phyloP scores from a whole-genome alignment of 1,140 invertebrate species.

The Geopemphigus sp. region DNA sequence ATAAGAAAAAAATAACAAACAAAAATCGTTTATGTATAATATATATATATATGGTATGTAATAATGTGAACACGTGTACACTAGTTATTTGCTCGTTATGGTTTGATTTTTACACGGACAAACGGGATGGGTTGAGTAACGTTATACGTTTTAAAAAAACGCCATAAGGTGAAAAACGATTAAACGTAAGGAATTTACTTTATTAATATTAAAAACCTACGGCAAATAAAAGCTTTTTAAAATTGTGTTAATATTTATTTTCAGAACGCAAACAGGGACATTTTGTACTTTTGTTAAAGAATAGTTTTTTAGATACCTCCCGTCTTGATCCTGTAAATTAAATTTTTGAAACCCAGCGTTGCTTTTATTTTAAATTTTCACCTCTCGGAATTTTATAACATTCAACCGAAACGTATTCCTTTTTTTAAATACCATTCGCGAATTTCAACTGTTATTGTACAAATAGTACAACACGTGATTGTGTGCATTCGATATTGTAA shows the following conservation, averaged over 20 bases:
- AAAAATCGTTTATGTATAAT: too few relatives aligned
- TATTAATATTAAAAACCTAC: not conserved
- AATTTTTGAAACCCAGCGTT: not conserved
- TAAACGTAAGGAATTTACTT: not conserved
- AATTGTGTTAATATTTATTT: not conserved
- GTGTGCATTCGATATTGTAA: conserved; percentile 6
- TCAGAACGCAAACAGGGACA: not conserved
- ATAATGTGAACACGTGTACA: not conserved
- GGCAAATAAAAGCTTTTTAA: not conserved
- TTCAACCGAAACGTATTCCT: not conserved
- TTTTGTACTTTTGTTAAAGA: not conserved
- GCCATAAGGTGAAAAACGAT: not conserved
- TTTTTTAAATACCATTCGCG: not conserved
- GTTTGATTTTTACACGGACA: not conserved
- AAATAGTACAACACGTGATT: conserved; percentile 16
- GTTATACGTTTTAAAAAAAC: too few relatives aligned
- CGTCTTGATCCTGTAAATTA: not conserved
- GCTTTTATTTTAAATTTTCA: too few relatives aligned
- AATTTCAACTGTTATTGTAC: not conserved
- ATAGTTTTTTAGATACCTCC: not conserved
- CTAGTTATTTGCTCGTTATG: not conserved
- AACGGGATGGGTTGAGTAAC: too few relatives aligned
- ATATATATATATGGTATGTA: too few relatives aligned
- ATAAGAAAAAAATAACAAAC: not conserved
- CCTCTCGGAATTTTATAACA: not conserved